Percentiles rank a stretch among this genome's conserved stretches.
Conservation (phyloP, 2,888 invertebrate genomes). For the Drosophila yooni region DNA sequence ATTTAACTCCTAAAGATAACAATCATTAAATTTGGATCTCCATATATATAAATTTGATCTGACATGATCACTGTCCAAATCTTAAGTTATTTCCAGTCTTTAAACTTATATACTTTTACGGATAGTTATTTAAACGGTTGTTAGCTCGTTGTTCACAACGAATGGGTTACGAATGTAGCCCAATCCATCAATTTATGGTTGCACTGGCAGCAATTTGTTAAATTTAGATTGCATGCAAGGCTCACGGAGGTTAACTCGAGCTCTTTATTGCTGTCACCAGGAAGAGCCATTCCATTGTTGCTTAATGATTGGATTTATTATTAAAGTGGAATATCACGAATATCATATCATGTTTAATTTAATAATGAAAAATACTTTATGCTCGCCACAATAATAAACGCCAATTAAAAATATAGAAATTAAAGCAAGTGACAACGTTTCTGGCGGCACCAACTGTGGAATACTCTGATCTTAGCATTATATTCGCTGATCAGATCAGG, state of each 20-base stretch:
- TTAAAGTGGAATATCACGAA: conserved; percentile 33
- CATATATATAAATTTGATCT: background rate
- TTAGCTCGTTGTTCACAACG: too few species aligned
- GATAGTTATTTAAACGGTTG: too few species aligned
- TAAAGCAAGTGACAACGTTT: background rate
- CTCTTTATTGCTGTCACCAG: conserved; percentile 3
- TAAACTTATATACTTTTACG: too few species aligned
- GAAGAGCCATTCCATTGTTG: conserved; percentile 13
- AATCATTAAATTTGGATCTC: background rate
- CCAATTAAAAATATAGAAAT: conserved; percentile 1
- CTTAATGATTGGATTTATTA: conserved; percentile 37
- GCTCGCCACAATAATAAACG: conserved; percentile 29
- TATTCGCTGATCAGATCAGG: too few species aligned
- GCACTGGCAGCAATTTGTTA: background rate
- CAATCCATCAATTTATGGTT: conserved; percentile 2
- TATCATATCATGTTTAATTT: conserved; percentile 47
- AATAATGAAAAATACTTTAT: conserved; percentile 57
- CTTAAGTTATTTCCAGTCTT: too few species aligned
- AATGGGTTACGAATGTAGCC: too few species aligned
- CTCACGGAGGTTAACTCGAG: conserved; percentile 16
- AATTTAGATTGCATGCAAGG: conserved; percentile 17
- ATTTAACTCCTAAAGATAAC: background rate
- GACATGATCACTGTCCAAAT: too few species aligned
- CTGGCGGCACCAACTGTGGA: background rate
- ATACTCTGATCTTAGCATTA: background rate